Percentiles rank a stretch among this genome's conserved stretches.
Conservation (phyloP, 2,888 invertebrate species). For the Vanessa cardui region DNA sequence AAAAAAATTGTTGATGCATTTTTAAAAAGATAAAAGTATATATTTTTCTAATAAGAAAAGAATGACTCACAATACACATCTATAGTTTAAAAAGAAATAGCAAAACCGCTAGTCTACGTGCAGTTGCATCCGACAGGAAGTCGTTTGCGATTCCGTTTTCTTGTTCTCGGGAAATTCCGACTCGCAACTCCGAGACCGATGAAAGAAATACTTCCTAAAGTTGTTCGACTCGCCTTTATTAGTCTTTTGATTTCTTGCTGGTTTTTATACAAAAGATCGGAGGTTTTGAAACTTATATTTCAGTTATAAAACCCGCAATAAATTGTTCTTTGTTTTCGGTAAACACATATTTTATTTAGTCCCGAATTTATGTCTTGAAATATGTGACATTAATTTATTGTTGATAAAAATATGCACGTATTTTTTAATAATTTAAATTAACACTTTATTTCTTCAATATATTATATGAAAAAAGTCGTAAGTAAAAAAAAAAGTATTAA, state of each 20-base stretch:
- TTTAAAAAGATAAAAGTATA: too few relatives aligned
- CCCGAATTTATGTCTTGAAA: not conserved
- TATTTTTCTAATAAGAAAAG: not conserved
- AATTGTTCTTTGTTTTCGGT: too few relatives aligned
- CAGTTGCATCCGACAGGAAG: constrained; percentile 62
- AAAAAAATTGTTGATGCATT: too few relatives aligned
- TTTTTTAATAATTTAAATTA: too few relatives aligned
- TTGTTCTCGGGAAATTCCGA: constrained; percentile 61
- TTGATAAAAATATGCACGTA: too few relatives aligned
- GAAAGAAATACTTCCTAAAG: constrained; percentile 70
- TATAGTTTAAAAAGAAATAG: constrained; percentile 38
- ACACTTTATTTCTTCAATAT: too few relatives aligned
- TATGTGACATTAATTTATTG: too few relatives aligned
- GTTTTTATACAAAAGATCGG: constrained; percentile 50
- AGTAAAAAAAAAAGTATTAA: too few relatives aligned
- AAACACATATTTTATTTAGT: too few relatives aligned
- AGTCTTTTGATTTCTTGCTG: constrained; percentile 56
- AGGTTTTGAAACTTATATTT: constrained; percentile 30
- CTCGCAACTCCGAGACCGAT: constrained; percentile 59
- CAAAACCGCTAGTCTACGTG: constrained; percentile 39
- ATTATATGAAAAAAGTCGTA: too few relatives aligned
- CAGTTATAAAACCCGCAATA: not conserved
- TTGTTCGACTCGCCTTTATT: constrained; percentile 61
- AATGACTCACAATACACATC: constrained; percentile 29
- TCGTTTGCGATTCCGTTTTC: constrained; percentile 65